Base-by-base conservation (phyloP, 2,797 vertebrate species). In the Chelmon rostratus region DNA sequence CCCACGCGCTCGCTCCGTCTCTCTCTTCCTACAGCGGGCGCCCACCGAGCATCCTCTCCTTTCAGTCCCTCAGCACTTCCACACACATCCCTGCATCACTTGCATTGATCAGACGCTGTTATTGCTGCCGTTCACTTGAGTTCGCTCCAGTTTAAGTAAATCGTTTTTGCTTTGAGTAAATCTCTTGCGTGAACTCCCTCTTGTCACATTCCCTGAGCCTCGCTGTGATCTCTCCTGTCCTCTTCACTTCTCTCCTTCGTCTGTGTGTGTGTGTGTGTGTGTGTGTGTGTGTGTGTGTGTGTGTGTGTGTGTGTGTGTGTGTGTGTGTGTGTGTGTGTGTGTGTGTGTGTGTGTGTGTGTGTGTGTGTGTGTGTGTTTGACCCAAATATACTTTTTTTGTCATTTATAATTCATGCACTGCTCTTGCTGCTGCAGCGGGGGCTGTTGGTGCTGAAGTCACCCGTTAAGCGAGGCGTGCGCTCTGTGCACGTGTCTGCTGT, bases 361-460 rank as follows among this genome's bases (percentile, higher is more conserved):
- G n/a, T 23, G 3, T 38, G 19, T n/a, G 37, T 73, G 57, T 49
- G 7, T 23, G 28, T n/a, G 49, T 72, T 54, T 78, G 86, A 76
- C 84, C 86, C 15, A 82, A 15, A 83, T 86, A 63, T 68, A 31
- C 72, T 53, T 72, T 76, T 62, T 58, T 11, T 21, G 66, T 83
- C 1, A 66, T 88, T 59, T 73, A 85, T 86, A 80, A 80, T 86
- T 85, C 28, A 89, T 79, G n/a, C 25, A 7, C 49, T 78, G 31
- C 44, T 54, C 52, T 58, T 64, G 15, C 46, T 15, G 54, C 65
- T 47, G 68, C 76, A 80, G 57, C 8, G 15, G 61, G 59, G 70
- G 33, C 58, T 10, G 50, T 56, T 88, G 58, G 50, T 68, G 19
- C 56, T 52, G 81, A 75, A 76, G 12, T 66, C 9, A 3, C 31